Percentiles rank a stretch among this genome's conserved stretches.
phyloP scores from a whole-genome alignment of 2,113 vertebrate genomes.

The Strigops habroptila region DNA sequence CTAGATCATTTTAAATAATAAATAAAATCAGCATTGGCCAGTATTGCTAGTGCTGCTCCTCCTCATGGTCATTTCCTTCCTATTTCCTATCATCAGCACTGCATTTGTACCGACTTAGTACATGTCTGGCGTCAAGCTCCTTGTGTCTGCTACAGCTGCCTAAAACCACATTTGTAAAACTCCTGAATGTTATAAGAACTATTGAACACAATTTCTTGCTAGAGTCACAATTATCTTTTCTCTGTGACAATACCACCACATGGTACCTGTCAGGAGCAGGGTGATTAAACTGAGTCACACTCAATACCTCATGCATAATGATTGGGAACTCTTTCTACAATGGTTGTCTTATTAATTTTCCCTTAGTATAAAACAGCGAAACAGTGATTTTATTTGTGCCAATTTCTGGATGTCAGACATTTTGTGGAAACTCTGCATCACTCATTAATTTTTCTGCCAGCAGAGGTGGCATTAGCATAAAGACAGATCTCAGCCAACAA shows the following conservation, averaged over 20 bases:
- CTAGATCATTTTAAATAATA: neutral
- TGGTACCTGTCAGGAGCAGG: neutral
- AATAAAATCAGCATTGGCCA: neutral
- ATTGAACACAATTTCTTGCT: neutral
- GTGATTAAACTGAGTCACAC: neutral
- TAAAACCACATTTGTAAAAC: neutral
- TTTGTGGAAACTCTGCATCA: neutral
- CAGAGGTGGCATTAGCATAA: neutral
- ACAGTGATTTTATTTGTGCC: neutral
- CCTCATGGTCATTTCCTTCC: neutral
- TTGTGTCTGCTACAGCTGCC: neutral
- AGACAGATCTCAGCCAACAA: neutral
- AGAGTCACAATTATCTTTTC: neutral
- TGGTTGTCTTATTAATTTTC: neutral
- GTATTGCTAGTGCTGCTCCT: neutral
- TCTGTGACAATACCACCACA: neutral
- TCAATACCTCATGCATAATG: neutral
- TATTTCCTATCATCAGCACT: neutral
- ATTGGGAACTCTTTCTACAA: neutral
- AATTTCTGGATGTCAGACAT: accelerated
- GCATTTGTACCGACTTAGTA: neutral
- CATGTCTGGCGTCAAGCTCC: neutral
- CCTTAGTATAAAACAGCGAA: neutral
- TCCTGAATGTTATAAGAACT: neutral
- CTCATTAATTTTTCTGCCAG: neutral